Conservation (phyloP, 2,888 invertebrate species). For the Rhagonycha fulva region DNA sequence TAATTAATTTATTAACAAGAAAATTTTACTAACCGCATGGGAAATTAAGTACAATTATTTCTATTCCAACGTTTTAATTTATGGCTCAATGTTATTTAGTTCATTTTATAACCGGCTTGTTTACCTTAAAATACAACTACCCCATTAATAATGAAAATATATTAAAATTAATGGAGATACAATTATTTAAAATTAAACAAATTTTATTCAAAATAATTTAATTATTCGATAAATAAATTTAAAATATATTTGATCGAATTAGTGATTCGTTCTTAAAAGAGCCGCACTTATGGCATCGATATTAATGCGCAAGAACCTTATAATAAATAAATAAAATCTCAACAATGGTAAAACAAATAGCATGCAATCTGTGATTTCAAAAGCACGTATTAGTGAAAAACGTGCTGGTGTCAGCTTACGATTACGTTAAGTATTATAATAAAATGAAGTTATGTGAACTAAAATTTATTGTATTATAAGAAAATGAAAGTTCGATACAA, state of each 20-base stretch:
- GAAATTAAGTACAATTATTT: slow-evolving; percentile 25
- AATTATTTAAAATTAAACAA: too few species aligned
- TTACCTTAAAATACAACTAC: not conserved
- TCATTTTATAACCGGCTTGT: not conserved
- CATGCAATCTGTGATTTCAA: not conserved
- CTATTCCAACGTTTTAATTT: slow-evolving; percentile 10
- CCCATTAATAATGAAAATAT: not conserved
- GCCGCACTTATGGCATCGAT: not conserved
- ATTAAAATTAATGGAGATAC: not conserved
- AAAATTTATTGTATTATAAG: not conserved
- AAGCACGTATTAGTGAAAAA: not conserved
- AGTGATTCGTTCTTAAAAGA: not conserved
- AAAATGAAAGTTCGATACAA: not conserved
- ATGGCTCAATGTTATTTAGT: not conserved
- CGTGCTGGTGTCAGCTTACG: not conserved
- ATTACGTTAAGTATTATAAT: not conserved
- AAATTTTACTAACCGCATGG: slow-evolving; percentile 31
- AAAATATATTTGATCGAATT: not conserved
- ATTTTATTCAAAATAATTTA: too few species aligned
- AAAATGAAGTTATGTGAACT: not conserved
- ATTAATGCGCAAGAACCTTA: not conserved
- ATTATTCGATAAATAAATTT: not conserved
- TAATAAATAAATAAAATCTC: not conserved
- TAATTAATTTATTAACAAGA: slow-evolving; percentile 29
- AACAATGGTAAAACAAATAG: not conserved